These are phyloP conservation scores for Callyntrura sp. DNA, from an alignment of 2,888 invertebrate species.

Conservation along the genomic window DNA sequence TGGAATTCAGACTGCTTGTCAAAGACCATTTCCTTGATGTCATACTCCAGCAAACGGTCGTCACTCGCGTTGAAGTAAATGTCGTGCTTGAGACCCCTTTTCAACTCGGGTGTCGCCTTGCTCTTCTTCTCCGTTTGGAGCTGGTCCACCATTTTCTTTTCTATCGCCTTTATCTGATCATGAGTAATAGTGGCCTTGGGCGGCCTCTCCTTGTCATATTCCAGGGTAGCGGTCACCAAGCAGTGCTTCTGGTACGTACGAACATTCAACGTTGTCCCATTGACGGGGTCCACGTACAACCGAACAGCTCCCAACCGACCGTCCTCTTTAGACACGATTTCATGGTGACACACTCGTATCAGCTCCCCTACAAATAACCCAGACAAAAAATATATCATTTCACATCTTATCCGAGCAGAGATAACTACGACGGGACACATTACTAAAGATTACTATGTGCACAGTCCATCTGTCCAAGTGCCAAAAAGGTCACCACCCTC, in stretches of 20 bases:
- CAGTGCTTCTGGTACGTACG: conserved; percentile 41
- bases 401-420: no score
- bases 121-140: conserved; percentile 67
- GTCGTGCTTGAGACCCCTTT: conserved; percentile 71
- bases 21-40: conserved; percentile 93
- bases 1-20: conserved; percentile 94
- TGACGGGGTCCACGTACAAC: conserved; percentile 38
- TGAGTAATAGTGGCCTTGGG: conserved; percentile 2
- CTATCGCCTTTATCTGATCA: conserved; percentile 59
- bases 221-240: conserved; percentile 55
- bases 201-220: conserved; percentile 66
- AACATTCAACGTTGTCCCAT: conserved; percentile 64
- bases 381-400: not conserved
- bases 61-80: conserved; percentile 87
- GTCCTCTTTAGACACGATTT: conserved; percentile 31
- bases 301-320: conserved; percentile 43
- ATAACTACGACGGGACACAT: no score
- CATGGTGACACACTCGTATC: conserved; percentile 16
- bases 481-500: not conserved
- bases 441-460: not conserved
- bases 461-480: not conserved
- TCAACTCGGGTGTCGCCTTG: conserved; percentile 64
- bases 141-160: conserved; percentile 50
- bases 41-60: conserved; percentile 95
- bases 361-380: conserved; percentile 38